Evolutionary conservation across 2,797 vertebrate genomes (phyloP), one percentile per base, ranked within the genome.

Genomic region (Sebastes oblongus): DNA sequence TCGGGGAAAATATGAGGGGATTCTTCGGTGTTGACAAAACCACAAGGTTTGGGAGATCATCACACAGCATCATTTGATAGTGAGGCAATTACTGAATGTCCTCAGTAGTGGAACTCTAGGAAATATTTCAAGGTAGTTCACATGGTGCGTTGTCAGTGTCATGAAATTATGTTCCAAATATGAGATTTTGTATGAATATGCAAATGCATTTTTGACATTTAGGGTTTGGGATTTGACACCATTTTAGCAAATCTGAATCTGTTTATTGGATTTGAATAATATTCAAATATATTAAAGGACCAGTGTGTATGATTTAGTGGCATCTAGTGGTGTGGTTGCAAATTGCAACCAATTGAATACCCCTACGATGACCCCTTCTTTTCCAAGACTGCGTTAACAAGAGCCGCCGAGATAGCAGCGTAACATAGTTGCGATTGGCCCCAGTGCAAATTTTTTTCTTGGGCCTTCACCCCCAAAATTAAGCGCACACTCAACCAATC

Each of bases 11-110:
- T 34, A 34, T 24, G 8, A 27, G 2, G 73, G 24, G 7, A 14
- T 60, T 25, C 60, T 74, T 62, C 11, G 14, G 27, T 24, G 68
- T 39, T 65, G 30, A 82, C 36, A 76, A 72, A 83, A 66, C 42
- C 50, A 66, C 20, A 58, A 56, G 27, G 30, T 83, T 50, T 65
- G 46, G 30, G 65, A 76, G 27, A 82, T 70, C 39, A 60, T 50
- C 24, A 64, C 61, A 61, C 36, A 55, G 58, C 25, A 22, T 66
- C 25, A 18, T 52, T 8, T 79, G 36, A 69, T 32, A 29, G 42
- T 6, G 61, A 73, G 42, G 59, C 46, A 72, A 60, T 46, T 46
- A 46, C 42, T 46, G 65, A 42, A 67, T 54, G 67, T 25, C 25
- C 20, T 59, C 39, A 42, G 67, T 36, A 20, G 27, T 56, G 24